These are phyloP conservation scores for Cladopsammia gracilis DNA, from an alignment of 64 coral and sea anemone species.

Conservation along the genomic window DNA sequence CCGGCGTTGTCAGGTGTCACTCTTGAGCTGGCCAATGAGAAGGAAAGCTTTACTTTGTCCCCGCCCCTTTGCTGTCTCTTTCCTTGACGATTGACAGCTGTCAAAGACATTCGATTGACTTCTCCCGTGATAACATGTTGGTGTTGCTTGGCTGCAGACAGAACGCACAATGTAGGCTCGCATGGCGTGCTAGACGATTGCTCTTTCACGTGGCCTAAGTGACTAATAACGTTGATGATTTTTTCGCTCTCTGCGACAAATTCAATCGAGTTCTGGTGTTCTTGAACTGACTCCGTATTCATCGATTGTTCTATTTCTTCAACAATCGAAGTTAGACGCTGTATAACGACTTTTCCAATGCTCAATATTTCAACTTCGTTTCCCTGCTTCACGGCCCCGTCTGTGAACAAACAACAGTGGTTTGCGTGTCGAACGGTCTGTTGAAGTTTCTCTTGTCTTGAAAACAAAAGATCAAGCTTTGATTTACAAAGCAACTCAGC, in stretches of 20 bases:
- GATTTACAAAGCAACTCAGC: constrained; percentile 37
- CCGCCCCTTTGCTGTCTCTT: constrained; percentile 68
- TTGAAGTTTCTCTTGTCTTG: constrained; percentile 43
- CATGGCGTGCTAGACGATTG: constrained; percentile 45
- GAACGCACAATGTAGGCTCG: constrained; percentile 54
- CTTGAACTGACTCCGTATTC: neutral
- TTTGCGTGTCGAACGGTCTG: constrained; percentile 32
- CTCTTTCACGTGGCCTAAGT: constrained; percentile 19
- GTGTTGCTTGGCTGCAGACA: constrained; percentile 21
- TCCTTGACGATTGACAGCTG: constrained; percentile 66
- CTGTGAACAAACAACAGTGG: constrained; percentile 60
- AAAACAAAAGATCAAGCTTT: constrained; percentile 59
- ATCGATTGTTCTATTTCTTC: constrained; percentile 27
- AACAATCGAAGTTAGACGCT: constrained; percentile 26
- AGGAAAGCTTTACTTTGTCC: constrained; percentile 47
- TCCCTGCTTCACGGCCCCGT: constrained; percentile 45
- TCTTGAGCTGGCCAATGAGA: constrained; percentile 16
- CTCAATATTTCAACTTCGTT: constrained; percentile 63
- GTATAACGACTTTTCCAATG: constrained; percentile 42
- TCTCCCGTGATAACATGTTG: constrained; percentile 60
- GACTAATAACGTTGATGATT: constrained; percentile 36
- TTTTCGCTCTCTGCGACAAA: constrained; percentile 38
- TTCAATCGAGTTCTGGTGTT: neutral
- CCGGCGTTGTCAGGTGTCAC: constrained; percentile 48
- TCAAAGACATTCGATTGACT: constrained; percentile 65